Conservation (phyloP, 2,797 vertebrate species). For the Sus cebifrons region DNA sequence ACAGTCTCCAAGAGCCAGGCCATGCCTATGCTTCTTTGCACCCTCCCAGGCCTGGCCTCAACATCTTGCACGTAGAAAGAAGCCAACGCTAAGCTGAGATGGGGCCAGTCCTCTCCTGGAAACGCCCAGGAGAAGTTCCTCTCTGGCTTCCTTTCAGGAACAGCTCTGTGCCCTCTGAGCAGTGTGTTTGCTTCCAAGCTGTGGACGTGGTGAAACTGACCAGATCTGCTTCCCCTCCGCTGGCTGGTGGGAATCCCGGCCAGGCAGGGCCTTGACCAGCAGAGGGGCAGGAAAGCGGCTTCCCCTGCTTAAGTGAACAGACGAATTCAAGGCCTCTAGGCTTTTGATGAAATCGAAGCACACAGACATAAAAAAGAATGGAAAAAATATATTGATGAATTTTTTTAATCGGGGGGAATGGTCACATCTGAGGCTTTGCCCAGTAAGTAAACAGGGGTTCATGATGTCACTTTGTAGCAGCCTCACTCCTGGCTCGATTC, state of each 20-base stretch:
- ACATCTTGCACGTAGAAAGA: not conserved
- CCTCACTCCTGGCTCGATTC: not conserved
- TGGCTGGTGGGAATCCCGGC: fast-evolving
- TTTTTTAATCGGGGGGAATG: not conserved
- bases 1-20: not conserved
- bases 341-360: not conserved
- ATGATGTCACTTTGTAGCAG: not conserved
- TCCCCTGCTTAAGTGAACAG: not conserved
- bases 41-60: fast-evolving
- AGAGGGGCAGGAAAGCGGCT: not conserved
- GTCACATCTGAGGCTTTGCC: not conserved
- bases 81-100: not conserved
- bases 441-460: not conserved
- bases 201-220: not conserved
- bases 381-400: not conserved
- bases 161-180: not conserved
- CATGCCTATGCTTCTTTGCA: not conserved
- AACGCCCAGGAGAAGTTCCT: not conserved
- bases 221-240: not conserved
- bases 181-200: not conserved
- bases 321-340: not conserved
- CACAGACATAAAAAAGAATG: not conserved
- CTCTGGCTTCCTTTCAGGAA: not conserved
- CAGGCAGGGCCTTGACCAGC: fast-evolving
- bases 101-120: not conserved